phyloP scores from a whole-genome alignment of 2,797 vertebrate species.

The Anguilla marmorata region DNA sequence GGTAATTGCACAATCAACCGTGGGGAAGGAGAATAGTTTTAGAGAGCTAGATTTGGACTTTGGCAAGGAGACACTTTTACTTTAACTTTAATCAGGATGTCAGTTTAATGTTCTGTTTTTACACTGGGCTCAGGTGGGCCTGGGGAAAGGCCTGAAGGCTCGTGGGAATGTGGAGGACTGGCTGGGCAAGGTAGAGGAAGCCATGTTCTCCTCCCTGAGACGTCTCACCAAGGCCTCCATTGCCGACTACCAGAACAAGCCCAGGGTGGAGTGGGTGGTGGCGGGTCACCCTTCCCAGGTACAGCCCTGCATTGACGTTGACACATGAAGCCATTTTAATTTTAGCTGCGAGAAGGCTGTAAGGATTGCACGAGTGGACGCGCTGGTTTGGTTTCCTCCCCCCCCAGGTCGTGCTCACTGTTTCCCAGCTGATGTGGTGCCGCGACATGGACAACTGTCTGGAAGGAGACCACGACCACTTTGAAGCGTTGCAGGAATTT shows the following conservation, averaged over 20 bases:
- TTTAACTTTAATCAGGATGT: not conserved
- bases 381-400: not conserved
- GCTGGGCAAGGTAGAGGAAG: conserved; percentile 84
- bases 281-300: conserved; percentile 84
- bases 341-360: not conserved
- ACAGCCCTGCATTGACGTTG: conserved; percentile 8
- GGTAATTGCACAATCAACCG: not conserved
- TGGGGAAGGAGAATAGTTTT: not conserved
- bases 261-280: conserved; percentile 75
- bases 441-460: conserved; percentile 79
- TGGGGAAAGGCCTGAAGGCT: conserved; percentile 83
- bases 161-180: conserved; percentile 87
- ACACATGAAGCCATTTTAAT: not conserved
- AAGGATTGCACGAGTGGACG: not conserved
- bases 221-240: conserved; percentile 80
- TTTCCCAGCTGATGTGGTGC: conserved; percentile 89
- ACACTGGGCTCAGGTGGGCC: conserved; percentile 65
- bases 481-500: conserved; percentile 75
- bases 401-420: conserved; percentile 80
- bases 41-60: not conserved
- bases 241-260: conserved; percentile 74
- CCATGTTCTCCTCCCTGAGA: conserved; percentile 80
- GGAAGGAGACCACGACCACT: conserved; percentile 64
- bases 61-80: too few species aligned
- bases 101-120: not conserved